These are phyloP conservation scores for Atractosteus spatula DNA, from an alignment of 2,113 vertebrate species.

Conservation along the genomic window DNA sequence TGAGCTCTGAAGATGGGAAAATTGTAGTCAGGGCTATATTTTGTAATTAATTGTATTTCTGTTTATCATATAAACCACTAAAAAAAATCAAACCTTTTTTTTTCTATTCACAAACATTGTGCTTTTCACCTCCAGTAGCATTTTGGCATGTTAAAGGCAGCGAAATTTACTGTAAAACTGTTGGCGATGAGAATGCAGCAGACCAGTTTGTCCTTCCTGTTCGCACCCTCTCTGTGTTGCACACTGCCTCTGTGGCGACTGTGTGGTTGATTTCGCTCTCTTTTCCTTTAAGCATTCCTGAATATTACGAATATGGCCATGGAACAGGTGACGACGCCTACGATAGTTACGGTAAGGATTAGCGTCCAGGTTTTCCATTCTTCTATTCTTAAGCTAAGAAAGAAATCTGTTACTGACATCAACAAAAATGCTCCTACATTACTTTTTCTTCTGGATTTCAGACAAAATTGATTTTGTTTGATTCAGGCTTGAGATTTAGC, in stretches of 20 bases:
- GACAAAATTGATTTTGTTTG: conserved; percentile 46
- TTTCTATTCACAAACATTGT: no score
- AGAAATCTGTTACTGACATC: conserved; percentile 40
- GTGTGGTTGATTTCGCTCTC: conserved; percentile 37
- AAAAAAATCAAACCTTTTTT: no score
- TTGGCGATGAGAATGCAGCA: no score
- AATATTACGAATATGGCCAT: conserved; percentile 92
- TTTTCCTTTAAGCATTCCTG: conserved; percentile 80
- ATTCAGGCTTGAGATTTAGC: conserved; percentile 41
- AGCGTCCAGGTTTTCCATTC: conserved; percentile 27
- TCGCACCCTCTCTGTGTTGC: background rate
- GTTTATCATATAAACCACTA: no score
- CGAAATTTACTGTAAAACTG: no score
- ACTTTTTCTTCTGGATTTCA: conserved; percentile 12
- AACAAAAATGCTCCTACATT: conserved; percentile 43
- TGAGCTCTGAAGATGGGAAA: no score
- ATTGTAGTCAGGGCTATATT: no score
- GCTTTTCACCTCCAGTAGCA: no score
- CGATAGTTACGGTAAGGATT: conserved; percentile 88
- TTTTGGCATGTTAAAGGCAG: no score
- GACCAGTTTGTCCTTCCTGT: background rate
- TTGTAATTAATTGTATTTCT: no score
- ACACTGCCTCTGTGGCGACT: background rate
- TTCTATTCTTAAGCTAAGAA: conserved; percentile 18
- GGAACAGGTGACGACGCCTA: conserved; percentile 86